Base-by-base conservation (phyloP, 2,888 invertebrate species). In the Epinotia nisella region DNA sequence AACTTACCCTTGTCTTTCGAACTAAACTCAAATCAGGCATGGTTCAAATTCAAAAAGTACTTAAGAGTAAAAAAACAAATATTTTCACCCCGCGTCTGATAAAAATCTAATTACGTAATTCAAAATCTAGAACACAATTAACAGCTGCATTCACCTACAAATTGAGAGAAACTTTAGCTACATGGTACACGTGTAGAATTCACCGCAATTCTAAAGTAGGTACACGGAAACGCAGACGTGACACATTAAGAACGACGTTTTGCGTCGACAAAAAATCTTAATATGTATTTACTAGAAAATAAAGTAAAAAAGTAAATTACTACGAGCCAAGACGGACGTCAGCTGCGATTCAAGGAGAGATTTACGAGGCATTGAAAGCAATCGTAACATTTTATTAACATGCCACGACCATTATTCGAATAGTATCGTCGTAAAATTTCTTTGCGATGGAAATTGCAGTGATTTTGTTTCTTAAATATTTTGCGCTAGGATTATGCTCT, bases 241-340 rank as follows among this genome's bases (percentile, higher is more conserved):
- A 49, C 24, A 62, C 55, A 35, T 60, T 17, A 7, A n/a, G 21
- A 67, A 56, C 55, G 49, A 39, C 24, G 49, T 58, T 67, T 67
- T 56, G 61, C 49, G 21, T 55, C 24, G 49, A n/a, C 58, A 59
- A 73, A 53, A 64, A 19, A 56, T 66, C 15, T 21, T 41, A 51
- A 59, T 68, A 51, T n/a, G n/a, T n/a, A n/a, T n/a, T 56, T 56
- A 72, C 21, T 58, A 69, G 41, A 51, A 35, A 64, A 69, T 35
- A 68, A 17, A 70, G 71, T 73, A 67, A 72, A 74, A 19, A 71
- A 69, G 73, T 75, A 77, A 71, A 74, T 60, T 49, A 67, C 65
- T 74, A 64, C 73, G 74, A 74, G 71, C 62, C 71, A 74, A 75
- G 75, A 76, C 71, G 72, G 73, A 70, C 74, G 77, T 75, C 76